These are phyloP conservation scores for Rostratula benghalensis DNA, from an alignment of 2,113 vertebrate genomes.

Conservation along the genomic window DNA sequence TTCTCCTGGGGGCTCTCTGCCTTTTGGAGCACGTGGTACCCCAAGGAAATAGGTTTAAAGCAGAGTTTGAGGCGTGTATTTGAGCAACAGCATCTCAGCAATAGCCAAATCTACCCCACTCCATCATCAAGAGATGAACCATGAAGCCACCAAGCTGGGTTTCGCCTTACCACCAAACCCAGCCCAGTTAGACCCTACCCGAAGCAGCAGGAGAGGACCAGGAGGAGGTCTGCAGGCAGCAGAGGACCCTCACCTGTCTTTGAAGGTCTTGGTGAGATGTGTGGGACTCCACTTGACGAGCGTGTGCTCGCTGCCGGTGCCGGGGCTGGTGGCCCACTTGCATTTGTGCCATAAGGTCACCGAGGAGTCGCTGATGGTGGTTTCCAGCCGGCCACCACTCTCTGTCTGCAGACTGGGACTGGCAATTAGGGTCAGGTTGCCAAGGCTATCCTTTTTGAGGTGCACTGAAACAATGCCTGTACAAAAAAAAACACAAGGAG, in stretches of 20 bases:
- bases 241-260: constrained; percentile 68
- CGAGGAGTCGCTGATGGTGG: neutral
- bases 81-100: neutral
- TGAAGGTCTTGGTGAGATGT: constrained; percentile 34
- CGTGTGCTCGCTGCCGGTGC: neutral
- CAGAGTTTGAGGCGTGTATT: neutral
- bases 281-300: constrained; percentile 48
- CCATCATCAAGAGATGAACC: neutral
- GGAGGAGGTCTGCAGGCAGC: neutral
- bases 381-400: neutral
- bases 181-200: neutral
- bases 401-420: constrained; percentile 59
- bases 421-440: constrained; percentile 71
- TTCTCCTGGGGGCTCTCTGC: neutral
- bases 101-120: neutral
- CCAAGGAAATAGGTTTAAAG: neutral
- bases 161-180: neutral
- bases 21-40: neutral
- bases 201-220: neutral
- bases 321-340: neutral
- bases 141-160: neutral
- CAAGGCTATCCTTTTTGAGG: constrained; percentile 73
- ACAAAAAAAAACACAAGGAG: neutral
- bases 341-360: constrained; percentile 60
- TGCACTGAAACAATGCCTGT: constrained; percentile 70